Percentiles rank a stretch among this genome's conserved stretches.
These are phyloP conservation scores for Parambassis ranga DNA, from an alignment of 2,797 vertebrate species.

Conservation along the genomic window DNA sequence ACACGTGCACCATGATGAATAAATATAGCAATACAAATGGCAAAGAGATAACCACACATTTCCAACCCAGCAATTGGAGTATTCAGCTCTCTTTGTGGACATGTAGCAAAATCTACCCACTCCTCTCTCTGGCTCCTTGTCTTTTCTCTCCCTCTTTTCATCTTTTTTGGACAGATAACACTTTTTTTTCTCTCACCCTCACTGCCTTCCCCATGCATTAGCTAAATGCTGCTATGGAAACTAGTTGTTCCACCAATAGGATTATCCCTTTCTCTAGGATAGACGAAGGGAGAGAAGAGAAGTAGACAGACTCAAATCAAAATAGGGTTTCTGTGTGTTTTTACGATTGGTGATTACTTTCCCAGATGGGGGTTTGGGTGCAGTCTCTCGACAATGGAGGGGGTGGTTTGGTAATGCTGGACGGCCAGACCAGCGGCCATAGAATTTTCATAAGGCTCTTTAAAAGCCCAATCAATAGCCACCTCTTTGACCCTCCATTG, in stretches of 20 bases:
- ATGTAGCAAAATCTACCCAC: constrained; percentile 33
- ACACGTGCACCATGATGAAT: constrained; percentile 60
- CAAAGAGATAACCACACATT: constrained; percentile 55
- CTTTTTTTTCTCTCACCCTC: constrained; percentile 59
- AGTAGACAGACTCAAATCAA: constrained; percentile 66
- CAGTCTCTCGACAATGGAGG: constrained; percentile 57
- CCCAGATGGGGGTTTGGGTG: constrained; percentile 79
- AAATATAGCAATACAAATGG: constrained; percentile 70
- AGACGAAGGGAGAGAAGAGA: constrained; percentile 41
- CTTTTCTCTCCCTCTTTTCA: constrained; percentile 45
- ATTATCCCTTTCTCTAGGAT: constrained; percentile 45
- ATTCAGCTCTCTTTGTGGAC: constrained; percentile 38
- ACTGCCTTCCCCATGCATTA: constrained; percentile 58
- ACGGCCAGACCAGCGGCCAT: constrained; percentile 78
- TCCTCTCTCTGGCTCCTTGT: constrained; percentile 15
- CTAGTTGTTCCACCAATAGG: constrained; percentile 68
- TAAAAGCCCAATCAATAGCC: constrained; percentile 89
- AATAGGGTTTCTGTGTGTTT: constrained; percentile 62
- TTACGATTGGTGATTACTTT: constrained; percentile 82
- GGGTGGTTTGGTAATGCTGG: constrained; percentile 34
- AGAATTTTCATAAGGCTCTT: constrained; percentile 86
- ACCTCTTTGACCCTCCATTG: constrained; percentile 81
- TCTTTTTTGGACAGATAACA: constrained; percentile 64
- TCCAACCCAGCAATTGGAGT: constrained; percentile 21
- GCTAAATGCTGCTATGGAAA: constrained; percentile 75